A percentile compares a stretch with the other conserved stretches of the same genome.
These are phyloP conservation scores for Ricordea florida DNA, from an alignment of 92 coral and sea anemone genomes.

Conservation along the genomic window DNA sequence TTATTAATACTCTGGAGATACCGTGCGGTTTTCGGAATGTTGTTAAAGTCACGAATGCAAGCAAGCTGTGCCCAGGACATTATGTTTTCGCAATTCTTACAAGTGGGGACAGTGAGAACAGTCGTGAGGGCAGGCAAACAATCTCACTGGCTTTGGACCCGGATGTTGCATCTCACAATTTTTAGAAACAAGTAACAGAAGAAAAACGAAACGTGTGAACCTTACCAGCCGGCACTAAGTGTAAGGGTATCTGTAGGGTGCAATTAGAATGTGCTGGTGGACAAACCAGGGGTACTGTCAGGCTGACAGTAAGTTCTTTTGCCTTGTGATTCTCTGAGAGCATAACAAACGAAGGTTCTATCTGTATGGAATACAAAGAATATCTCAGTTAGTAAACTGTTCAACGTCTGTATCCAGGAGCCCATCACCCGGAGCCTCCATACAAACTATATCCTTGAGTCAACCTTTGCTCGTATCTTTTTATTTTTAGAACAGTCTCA, in stretches of 20 bases:
- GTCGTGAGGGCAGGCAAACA: too few species aligned
- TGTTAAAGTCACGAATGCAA: too few species aligned
- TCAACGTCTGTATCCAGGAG: too few species aligned
- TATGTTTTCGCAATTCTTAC: neutral
- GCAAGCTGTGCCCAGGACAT: too few species aligned
- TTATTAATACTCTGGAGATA: too few species aligned
- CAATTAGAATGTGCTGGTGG: conserved; percentile 61
- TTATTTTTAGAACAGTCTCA: too few species aligned
- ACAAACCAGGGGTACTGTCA: conserved; percentile 87
- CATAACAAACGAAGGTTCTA: conserved; percentile 69
- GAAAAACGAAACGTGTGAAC: neutral
- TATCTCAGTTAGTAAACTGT: neutral
- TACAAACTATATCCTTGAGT: too few species aligned
- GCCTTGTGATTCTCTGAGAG: conserved; percentile 73
- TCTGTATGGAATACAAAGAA: neutral
- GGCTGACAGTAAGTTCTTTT: conserved; percentile 51
- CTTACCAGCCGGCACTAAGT: conserved; percentile 79
- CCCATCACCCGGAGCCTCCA: too few species aligned
- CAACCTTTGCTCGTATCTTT: too few species aligned
- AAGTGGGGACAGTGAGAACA: neutral
- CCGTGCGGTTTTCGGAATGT: too few species aligned
- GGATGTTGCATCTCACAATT: too few species aligned
- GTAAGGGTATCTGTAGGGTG: conserved; percentile 69
- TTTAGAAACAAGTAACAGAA: neutral
- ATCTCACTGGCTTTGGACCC: too few species aligned